phyloP scores from a whole-genome alignment of 2,888 invertebrate species.

The Melikaiella ostensackeni region DNA sequence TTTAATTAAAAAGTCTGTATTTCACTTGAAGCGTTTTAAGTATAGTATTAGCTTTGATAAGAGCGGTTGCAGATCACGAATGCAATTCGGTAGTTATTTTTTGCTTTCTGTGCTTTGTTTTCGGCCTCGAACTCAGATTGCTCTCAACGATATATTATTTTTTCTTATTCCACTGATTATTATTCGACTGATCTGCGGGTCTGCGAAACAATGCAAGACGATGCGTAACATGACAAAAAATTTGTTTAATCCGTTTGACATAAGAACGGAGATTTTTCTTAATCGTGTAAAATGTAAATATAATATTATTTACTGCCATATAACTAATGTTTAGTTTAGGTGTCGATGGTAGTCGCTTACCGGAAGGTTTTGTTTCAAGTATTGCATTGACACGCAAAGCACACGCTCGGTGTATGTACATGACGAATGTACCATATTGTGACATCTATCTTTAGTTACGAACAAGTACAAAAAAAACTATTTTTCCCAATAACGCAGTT shows the following conservation, averaged over 20 bases:
- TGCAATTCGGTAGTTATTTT: slow-evolving; percentile 5
- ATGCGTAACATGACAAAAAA: slow-evolving; percentile 26
- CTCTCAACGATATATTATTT: slow-evolving; percentile 23
- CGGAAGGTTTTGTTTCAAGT: slow-evolving; percentile 33
- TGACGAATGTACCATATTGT: slow-evolving; percentile 43
- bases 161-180: slow-evolving; percentile 25
- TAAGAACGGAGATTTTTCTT: background rate
- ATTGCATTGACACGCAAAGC: slow-evolving; percentile 39
- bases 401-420: slow-evolving; percentile 22
- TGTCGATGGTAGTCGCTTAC: slow-evolving; percentile 42
- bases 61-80: slow-evolving; percentile 30
- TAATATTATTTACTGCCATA: slow-evolving; percentile 69
- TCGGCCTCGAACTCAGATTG: slow-evolving; percentile 19
- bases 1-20: slow-evolving; percentile 18
- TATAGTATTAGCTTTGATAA: slow-evolving; percentile 38
- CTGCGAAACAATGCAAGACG: slow-evolving; percentile 3
- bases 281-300: slow-evolving; percentile 67
- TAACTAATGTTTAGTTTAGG: slow-evolving; percentile 57
- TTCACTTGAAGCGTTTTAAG: slow-evolving; percentile 29
- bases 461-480: slow-evolving; percentile 70
- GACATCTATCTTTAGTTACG: slow-evolving; percentile 41
- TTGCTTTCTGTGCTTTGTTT: slow-evolving; percentile 10
- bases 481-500: slow-evolving; percentile 68
- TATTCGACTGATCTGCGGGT: slow-evolving; percentile 9
- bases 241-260: slow-evolving; percentile 8